Percentiles rank a stretch among this genome's conserved stretches.
Conservation (phyloP, 2,888 invertebrate genomes). For the Danaus chrysippus region DNA sequence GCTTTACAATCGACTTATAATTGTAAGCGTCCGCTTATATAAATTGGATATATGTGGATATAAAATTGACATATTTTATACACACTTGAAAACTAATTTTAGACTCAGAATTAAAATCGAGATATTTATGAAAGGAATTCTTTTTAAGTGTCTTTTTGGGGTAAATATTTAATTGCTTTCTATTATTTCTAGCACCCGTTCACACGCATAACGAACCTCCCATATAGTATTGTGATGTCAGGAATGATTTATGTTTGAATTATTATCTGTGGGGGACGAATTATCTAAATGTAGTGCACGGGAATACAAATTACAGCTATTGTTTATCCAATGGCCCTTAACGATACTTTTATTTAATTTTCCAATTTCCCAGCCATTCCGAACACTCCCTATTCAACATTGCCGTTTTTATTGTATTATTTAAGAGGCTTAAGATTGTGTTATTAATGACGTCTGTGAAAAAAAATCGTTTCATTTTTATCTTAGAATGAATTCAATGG, state of each 20-base stretch:
- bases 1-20: no score
- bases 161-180: neutral
- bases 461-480: no score
- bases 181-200: conserved; percentile 23
- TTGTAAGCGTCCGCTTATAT: no score
- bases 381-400: no score
- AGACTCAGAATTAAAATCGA: no score
- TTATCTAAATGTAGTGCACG: conserved; percentile 45
- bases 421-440: no score
- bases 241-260: conserved; percentile 53
- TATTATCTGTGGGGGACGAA: conserved; percentile 55
- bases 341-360: conserved; percentile 37
- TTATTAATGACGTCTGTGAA: no score
- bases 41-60: no score
- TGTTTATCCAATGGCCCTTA: conserved; percentile 45
- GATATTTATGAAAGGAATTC: no score
- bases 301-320: conserved; percentile 48
- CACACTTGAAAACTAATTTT: no score
- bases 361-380: conserved; percentile 34
- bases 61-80: no score
- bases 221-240: conserved; percentile 31
- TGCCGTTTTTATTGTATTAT: no score
- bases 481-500: conserved; percentile 1
- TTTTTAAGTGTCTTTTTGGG: neutral
- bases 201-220: conserved; percentile 25